These are phyloP conservation scores for Melikaiella ostensackeni DNA, from an alignment of 2,888 invertebrate species.

Conservation along the genomic window DNA sequence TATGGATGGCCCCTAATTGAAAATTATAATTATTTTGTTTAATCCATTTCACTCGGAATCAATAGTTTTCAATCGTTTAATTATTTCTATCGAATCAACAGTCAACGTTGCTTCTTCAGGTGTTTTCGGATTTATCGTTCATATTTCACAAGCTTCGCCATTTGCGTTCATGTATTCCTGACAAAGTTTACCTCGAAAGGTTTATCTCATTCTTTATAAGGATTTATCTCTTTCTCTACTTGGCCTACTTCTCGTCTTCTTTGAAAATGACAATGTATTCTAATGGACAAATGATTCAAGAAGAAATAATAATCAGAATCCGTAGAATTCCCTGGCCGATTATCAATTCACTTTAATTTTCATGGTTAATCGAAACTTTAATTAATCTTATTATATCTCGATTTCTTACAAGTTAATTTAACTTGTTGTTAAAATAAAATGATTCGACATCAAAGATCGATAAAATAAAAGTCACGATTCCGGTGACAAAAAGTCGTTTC, in stretches of 20 bases:
- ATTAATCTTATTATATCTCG: not conserved
- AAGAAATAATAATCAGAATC: conserved; percentile 5
- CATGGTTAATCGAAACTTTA: not conserved
- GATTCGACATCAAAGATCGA: conserved; percentile 9
- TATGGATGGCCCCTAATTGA: no score
- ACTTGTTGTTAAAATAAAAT: not conserved
- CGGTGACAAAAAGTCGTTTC: conserved; percentile 51
- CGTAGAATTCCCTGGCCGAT: not conserved
- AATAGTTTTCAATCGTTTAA: no score
- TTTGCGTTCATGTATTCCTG: not conserved
- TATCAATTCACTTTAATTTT: conserved; percentile 1
- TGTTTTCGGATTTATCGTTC: conserved; percentile 1
- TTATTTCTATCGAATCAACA: not conserved
- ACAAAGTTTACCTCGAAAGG: not conserved
- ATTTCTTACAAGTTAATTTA: not conserved
- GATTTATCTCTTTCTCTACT: not conserved
- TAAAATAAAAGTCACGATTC: conserved; percentile 43
- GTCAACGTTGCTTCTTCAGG: not conserved
- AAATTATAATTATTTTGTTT: no score
- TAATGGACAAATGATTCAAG: no score
- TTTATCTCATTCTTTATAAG: conserved; percentile 36
- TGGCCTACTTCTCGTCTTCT: conserved; percentile 26
- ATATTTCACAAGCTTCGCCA: not conserved
- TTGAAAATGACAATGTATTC: not conserved
- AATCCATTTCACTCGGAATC: no score